These are phyloP conservation scores for Ciona savignyi DNA, from an alignment of 23 tunicate genomes.

Conservation along the genomic window DNA sequence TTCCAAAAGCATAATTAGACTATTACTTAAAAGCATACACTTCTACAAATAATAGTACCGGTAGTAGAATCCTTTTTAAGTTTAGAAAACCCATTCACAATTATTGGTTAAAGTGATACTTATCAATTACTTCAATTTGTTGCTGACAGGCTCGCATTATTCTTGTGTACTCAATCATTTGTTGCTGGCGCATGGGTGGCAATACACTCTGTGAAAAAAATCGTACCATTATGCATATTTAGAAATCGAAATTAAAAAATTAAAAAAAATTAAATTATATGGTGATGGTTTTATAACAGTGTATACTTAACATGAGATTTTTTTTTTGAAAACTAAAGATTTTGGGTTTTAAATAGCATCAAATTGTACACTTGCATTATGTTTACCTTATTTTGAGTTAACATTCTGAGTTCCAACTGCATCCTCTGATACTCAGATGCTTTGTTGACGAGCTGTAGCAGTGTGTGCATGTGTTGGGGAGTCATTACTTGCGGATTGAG, in stretches of 20 bases:
- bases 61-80: too few species aligned
- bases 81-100: too few species aligned
- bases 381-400: slow-evolving; percentile 38
- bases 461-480: slow-evolving; percentile 69
- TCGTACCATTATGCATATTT: too few species aligned
- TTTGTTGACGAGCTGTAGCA: slow-evolving; percentile 69
- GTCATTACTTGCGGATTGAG: slow-evolving; percentile 79
- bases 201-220: not conserved
- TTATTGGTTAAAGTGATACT: too few species aligned
- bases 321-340: too few species aligned
- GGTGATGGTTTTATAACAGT: not conserved
- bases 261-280: not conserved
- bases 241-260: too few species aligned
- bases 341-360: not conserved
- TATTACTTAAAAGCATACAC: too few species aligned
- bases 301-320: too few species aligned
- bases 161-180: slow-evolving; percentile 23
- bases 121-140: slow-evolving; percentile 83
- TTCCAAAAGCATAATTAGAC: too few species aligned
- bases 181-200: slow-evolving; percentile 44
- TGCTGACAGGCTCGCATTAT: slow-evolving; percentile 31
- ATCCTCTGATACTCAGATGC: slow-evolving; percentile 41
- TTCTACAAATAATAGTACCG: too few species aligned
- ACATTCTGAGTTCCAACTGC: slow-evolving; percentile 21
- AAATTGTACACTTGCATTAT: not conserved